Percentiles rank a stretch among this genome's conserved stretches.
phyloP scores from a whole-genome alignment of 2,113 vertebrate species.

The Alligator mississippiensis region DNA sequence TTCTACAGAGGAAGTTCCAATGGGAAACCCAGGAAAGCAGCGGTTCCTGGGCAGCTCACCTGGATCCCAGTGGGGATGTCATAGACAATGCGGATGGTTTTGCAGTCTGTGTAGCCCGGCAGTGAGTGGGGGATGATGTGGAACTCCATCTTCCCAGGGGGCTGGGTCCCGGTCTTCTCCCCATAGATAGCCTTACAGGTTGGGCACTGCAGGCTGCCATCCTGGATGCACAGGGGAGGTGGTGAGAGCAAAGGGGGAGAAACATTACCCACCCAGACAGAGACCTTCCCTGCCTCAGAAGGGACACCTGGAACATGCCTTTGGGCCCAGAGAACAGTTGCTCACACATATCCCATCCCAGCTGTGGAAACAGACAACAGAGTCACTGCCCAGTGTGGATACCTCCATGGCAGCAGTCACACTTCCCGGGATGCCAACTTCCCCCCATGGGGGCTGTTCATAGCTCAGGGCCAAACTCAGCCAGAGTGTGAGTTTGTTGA shows the following conservation, averaged over 20 bases:
- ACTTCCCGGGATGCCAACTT: not conserved
- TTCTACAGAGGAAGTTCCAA: not conserved
- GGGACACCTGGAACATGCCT: not conserved
- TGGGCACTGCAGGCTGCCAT: constrained; percentile 96
- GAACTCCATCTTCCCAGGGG: constrained; percentile 97
- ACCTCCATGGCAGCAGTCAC: not conserved
- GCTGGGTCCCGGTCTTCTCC: constrained; percentile 96
- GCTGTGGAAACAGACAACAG: no score
- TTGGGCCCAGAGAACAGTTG: not conserved
- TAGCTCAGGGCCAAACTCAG: not conserved
- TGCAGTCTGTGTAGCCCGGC: constrained; percentile 88
- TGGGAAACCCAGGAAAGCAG: no score
- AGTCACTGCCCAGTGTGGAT: not conserved
- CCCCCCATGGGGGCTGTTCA: not conserved
- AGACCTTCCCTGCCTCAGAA: not conserved
- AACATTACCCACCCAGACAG: not conserved
- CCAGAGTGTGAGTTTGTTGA: no score
- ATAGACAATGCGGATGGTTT: constrained; percentile 95
- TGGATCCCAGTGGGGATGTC: constrained; percentile 96
- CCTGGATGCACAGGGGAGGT: constrained; percentile 66
- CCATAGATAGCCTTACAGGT: constrained; percentile 98
- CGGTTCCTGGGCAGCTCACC: constrained; percentile 68
- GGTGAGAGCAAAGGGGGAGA: not conserved
- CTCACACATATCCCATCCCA: no score
- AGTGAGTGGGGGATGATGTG: constrained; percentile 96